A percentile compares a stretch with the other conserved stretches of the same genome.
Conservation (phyloP, 1,140 invertebrate genomes). For the Stegodyphus mimosarum region DNA sequence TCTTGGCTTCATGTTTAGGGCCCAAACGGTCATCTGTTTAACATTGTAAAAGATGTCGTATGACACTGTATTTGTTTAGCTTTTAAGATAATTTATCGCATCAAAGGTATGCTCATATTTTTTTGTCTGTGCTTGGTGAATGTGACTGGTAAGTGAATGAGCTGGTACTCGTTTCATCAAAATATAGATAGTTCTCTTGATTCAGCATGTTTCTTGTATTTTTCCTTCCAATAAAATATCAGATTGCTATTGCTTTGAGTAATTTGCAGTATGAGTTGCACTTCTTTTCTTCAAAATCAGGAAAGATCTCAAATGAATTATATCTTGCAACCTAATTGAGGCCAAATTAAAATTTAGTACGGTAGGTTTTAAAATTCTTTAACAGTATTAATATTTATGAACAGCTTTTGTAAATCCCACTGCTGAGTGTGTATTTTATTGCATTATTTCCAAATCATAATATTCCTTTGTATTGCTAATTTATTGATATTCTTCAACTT, state of each 20-base stretch:
- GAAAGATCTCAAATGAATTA: too few relatives aligned
- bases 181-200: slow-evolving; percentile 44
- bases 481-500: too few relatives aligned
- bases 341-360: too few relatives aligned
- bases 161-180: slow-evolving; percentile 60
- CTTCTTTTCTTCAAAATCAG: too few relatives aligned
- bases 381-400: too few relatives aligned
- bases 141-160: slow-evolving; percentile 49
- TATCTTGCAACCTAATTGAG: too few relatives aligned
- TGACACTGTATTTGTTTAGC: slow-evolving; percentile 57
- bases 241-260: not conserved
- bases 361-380: too few relatives aligned
- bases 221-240: slow-evolving; percentile 52
- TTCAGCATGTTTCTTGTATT: slow-evolving; percentile 44
- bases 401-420: too few relatives aligned
- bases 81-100: slow-evolving; percentile 61
- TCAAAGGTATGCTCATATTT: slow-evolving; percentile 48
- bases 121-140: slow-evolving; percentile 53
- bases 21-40: slow-evolving; percentile 59
- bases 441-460: too few relatives aligned
- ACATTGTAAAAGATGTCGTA: slow-evolving; percentile 57
- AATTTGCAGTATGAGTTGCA: too few relatives aligned
- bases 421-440: too few relatives aligned
- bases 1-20: slow-evolving; percentile 55
- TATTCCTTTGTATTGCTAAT: too few relatives aligned